These are phyloP conservation scores for Dolomedes plantarius DNA, from an alignment of 2,888 invertebrate species.

Conservation along the genomic window DNA sequence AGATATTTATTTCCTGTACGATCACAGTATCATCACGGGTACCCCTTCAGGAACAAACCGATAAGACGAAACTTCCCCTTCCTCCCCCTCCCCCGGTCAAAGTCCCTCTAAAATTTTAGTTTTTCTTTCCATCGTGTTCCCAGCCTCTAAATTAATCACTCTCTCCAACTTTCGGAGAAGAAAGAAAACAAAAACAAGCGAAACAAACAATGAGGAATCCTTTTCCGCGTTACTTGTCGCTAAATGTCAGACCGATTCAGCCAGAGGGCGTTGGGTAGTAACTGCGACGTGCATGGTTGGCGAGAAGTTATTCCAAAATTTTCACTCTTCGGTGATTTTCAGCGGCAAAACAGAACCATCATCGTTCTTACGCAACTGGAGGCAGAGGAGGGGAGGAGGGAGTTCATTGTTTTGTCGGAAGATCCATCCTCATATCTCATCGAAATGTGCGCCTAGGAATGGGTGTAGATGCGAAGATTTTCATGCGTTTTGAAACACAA, in stretches of 20 bases:
- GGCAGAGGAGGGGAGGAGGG: neutral
- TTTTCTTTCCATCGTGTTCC: no score
- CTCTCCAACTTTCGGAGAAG: neutral
- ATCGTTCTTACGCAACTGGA: conserved; percentile 8
- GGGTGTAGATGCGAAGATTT: neutral
- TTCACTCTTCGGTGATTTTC: conserved; percentile 37
- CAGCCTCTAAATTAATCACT: no score
- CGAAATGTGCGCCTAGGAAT: neutral
- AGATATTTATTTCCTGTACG: no score
- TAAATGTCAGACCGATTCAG: conserved; percentile 26
- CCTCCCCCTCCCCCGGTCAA: no score
- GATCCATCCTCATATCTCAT: neutral
- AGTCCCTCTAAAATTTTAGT: no score
- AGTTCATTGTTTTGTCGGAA: neutral
- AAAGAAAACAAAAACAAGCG: neutral
- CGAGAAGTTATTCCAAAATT: conserved; percentile 36
- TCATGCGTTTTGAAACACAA: no score
- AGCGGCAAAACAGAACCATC: neutral
- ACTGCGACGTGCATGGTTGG: conserved; percentile 40
- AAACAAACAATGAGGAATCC: neutral
- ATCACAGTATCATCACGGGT: no score
- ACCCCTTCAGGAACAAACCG: no score
- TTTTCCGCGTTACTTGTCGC: neutral
- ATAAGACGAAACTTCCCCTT: no score
- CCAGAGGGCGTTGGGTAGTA: conserved; percentile 26